A percentile compares a stretch with the other conserved stretches of the same genome.
Evolutionary conservation across 2,888 invertebrate genomes (phyloP).

Genomic region (Temnothorax ravouxi): DNA sequence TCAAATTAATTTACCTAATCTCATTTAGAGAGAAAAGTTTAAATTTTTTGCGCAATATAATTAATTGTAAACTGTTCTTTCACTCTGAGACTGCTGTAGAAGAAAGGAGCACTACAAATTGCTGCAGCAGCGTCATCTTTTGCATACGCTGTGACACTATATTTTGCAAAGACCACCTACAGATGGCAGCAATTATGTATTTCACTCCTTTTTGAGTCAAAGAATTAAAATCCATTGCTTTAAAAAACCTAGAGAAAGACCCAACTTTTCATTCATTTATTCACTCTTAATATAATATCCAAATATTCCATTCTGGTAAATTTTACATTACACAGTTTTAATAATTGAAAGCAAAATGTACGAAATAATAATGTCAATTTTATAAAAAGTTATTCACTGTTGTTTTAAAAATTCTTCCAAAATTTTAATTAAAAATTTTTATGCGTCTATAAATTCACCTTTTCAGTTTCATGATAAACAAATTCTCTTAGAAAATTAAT

Average conservation of each 20-base stretch:
- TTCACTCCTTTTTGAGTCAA: not conserved
- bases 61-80: constrained; percentile 18
- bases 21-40: not conserved
- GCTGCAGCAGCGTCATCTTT: constrained; percentile 62
- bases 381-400: not conserved
- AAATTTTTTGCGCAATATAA: not conserved
- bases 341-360: not conserved
- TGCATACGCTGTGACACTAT: constrained; percentile 38
- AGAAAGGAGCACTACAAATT: constrained; percentile 38
- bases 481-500: not conserved
- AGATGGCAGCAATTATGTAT: constrained; percentile 27
- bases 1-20: not conserved
- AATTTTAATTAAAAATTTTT: not conserved
- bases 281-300: not conserved
- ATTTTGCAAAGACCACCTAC: constrained; percentile 12
- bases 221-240: constrained; percentile 27
- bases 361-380: not conserved
- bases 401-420: not conserved
- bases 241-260: not conserved
- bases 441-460: not conserved
- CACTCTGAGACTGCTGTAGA: not conserved
- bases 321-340: not conserved
- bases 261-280: not conserved
- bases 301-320: not conserved
- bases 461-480: not conserved